phyloP scores from a whole-genome alignment of 2,888 invertebrate genomes.

The Plagiodera versicolora region DNA sequence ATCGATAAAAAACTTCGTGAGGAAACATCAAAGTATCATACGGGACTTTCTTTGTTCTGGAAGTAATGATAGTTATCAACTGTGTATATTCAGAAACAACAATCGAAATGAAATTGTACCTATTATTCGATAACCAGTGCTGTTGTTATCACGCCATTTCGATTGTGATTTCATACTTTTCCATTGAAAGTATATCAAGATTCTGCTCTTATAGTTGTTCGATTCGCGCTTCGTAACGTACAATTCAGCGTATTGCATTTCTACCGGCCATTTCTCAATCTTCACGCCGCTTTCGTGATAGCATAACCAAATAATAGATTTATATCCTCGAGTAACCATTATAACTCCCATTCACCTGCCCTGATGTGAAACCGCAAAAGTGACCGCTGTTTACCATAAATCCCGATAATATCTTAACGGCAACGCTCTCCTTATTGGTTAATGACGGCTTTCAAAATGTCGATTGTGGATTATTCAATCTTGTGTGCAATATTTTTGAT shows the following conservation, averaged over 20 bases:
- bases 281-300: conserved; percentile 12
- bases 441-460: conserved; percentile 14
- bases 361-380: conserved; percentile 17
- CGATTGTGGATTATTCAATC: conserved; percentile 8
- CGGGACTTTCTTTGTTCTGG: no score
- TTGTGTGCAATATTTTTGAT: not conserved
- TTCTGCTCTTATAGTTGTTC: no score
- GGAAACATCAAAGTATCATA: no score
- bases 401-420: conserved; percentile 20
- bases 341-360: conserved; percentile 20
- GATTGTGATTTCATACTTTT: no score
- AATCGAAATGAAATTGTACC: no score
- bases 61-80: no score
- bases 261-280: conserved; percentile 10
- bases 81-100: no score
- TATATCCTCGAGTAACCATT: conserved; percentile 17
- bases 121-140: no score
- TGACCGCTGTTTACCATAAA: conserved; percentile 23
- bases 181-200: no score
- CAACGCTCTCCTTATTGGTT: conserved; percentile 12
- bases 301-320: conserved; percentile 15
- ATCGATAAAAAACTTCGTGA: no score
- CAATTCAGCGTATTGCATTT: not conserved
- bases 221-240: no score
- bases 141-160: no score